A percentile compares a stretch with the other conserved stretches of the same genome.
phyloP scores from a whole-genome alignment of 2,113 vertebrate species.

The Rhinoptilus africanus region DNA sequence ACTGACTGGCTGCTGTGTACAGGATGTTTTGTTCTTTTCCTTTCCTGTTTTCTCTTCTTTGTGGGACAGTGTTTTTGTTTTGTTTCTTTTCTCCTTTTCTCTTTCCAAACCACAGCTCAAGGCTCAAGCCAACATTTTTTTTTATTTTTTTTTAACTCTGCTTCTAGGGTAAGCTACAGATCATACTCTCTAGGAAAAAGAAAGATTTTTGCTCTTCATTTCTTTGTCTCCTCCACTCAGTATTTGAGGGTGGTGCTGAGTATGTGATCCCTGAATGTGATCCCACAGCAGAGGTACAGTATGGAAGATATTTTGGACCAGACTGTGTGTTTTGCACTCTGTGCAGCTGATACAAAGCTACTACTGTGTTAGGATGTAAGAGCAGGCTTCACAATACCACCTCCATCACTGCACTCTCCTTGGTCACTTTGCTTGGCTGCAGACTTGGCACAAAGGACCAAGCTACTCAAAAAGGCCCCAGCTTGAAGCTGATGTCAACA shows the following conservation, averaged over 20 bases:
- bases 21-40: constrained; percentile 69
- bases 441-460: neutral
- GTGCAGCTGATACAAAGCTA: neutral
- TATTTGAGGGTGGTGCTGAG: neutral
- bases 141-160: neutral
- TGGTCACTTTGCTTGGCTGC: neutral
- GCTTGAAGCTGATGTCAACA: neutral
- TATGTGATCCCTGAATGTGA: neutral
- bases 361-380: neutral
- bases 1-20: constrained; percentile 48
- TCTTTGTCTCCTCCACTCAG: neutral
- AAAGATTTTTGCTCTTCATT: neutral
- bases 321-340: neutral
- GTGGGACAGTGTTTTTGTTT: constrained; percentile 55
- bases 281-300: neutral
- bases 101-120: constrained; percentile 27
- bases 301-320: neutral
- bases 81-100: constrained; percentile 58
- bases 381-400: neutral
- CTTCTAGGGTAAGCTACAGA: neutral
- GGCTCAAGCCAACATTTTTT: neutral
- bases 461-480: neutral
- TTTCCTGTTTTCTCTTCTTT: constrained; percentile 68
- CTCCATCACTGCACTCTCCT: neutral
- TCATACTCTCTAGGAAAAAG: neutral